Evolutionary conservation across 2,888 invertebrate species (phyloP).

Genomic region (Uloborus plumipes): DNA sequence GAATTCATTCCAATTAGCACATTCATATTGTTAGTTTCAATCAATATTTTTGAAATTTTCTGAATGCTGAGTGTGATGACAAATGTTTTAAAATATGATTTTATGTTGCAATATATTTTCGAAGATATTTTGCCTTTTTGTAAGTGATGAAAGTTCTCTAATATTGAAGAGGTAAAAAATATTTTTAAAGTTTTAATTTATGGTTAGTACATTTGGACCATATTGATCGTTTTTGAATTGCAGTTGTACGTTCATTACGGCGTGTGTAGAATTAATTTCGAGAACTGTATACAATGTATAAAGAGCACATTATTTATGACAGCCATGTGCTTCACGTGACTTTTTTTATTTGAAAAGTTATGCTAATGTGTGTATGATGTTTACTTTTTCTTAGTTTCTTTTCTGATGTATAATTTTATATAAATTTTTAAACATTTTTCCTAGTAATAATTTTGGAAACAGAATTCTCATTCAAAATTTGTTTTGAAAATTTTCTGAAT

Average conservation of each 20-base stretch:
- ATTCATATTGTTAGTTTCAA: conserved; percentile 62
- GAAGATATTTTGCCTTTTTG: background rate
- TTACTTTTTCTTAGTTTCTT: conserved; percentile 41
- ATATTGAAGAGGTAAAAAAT: background rate
- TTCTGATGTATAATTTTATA: background rate
- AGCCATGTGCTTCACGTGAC: conserved; percentile 46
- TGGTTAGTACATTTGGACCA: conserved; percentile 38
- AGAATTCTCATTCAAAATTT: too few relatives aligned
- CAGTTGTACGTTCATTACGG: conserved; percentile 8
- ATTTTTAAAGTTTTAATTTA: conserved; percentile 27
- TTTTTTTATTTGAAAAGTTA: conserved; percentile 29
- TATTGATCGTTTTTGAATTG: conserved; percentile 50
- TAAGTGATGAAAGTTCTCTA: background rate
- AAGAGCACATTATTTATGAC: conserved; percentile 8
- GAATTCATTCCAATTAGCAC: conserved; percentile 61
- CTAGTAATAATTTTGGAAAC: too few relatives aligned
- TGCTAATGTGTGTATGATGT: conserved; percentile 17
- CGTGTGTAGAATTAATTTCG: background rate
- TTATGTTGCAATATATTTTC: too few relatives aligned
- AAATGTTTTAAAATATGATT: background rate
- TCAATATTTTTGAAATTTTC: conserved; percentile 58
- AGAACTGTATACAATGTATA: background rate
- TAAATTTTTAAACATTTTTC: too few relatives aligned
- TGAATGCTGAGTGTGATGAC: conserved; percentile 29
- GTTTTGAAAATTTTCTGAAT: too few relatives aligned